phyloP scores from a whole-genome alignment of 2,113 vertebrate genomes.

The Platichthys stellatus region DNA sequence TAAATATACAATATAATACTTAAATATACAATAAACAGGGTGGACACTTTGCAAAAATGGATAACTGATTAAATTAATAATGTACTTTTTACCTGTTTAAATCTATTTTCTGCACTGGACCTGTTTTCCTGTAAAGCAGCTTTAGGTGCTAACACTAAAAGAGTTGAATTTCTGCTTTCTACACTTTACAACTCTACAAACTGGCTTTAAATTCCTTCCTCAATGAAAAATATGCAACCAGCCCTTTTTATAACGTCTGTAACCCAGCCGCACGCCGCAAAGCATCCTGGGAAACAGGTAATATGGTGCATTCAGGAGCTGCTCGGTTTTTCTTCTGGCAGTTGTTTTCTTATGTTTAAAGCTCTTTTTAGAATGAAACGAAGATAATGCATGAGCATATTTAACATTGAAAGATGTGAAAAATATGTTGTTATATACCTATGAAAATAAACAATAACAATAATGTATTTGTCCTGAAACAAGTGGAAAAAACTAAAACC shows the following conservation, averaged over 20 bases:
- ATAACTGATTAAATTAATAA: too few species aligned
- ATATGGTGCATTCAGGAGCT: conserved; percentile 53
- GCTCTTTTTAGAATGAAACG: background rate
- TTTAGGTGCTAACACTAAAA: background rate
- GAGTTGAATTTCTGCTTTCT: background rate
- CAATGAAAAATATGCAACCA: conserved; percentile 31
- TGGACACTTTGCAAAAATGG: too few species aligned
- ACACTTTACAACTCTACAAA: background rate
- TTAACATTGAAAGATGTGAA: background rate
- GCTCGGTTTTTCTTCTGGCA: background rate
- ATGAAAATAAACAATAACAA: too few species aligned
- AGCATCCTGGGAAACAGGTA: conserved; percentile 71
- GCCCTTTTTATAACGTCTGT: background rate
- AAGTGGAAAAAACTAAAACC: background rate
- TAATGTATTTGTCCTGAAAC: background rate
- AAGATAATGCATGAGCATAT: background rate
- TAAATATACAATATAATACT: too few species aligned
- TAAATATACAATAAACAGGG: too few species aligned
- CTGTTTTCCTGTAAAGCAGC: background rate
- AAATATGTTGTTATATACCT: too few species aligned
- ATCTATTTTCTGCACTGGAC: background rate
- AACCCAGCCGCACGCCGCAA: conserved; percentile 21
- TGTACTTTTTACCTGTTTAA: background rate
- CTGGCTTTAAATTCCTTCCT: conserved; percentile 30
- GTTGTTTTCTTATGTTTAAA: background rate